A percentile compares a stretch with the other conserved stretches of the same genome.
Conservation (phyloP, 2,113 vertebrate species). For the Ranitomeya imitator region DNA sequence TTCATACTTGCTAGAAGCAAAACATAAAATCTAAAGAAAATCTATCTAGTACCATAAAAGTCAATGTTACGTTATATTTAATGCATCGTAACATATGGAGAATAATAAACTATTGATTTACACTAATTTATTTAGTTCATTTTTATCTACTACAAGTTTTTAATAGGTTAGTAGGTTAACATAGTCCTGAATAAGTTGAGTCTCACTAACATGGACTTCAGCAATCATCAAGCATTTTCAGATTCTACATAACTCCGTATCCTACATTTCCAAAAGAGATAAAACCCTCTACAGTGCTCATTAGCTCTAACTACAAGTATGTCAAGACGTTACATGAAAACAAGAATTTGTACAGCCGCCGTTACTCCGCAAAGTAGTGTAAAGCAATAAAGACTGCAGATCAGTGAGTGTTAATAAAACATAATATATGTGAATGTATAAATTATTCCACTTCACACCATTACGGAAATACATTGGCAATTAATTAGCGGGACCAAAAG, state of each 20-base stretch:
- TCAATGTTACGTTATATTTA: background rate
- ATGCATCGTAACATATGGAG: background rate
- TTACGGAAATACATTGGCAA: slow-evolving; percentile 18
- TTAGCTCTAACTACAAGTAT: slow-evolving; percentile 52
- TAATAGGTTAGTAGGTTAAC: background rate
- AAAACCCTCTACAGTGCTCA: slow-evolving; percentile 12
- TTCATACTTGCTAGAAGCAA: background rate
- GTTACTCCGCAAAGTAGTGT: slow-evolving; percentile 56
- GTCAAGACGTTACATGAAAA: slow-evolving; percentile 61
- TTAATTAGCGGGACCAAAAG: slow-evolving; percentile 50
- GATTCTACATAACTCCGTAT: background rate
- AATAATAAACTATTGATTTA: background rate
- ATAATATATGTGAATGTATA: slow-evolving; percentile 34
- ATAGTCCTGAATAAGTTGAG: background rate
- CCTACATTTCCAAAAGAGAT: slow-evolving; percentile 2
- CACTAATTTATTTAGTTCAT: background rate
- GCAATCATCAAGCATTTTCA: background rate
- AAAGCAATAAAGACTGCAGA: slow-evolving; percentile 53
- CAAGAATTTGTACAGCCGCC: slow-evolving; percentile 54
- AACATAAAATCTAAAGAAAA: background rate
- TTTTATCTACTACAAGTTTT: background rate
- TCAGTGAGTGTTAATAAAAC: slow-evolving; percentile 56
- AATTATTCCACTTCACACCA: slow-evolving; percentile 34
- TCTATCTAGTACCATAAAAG: background rate
- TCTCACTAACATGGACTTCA: background rate